These are phyloP conservation scores for Neoascia interrupta DNA, from an alignment of 2,888 invertebrate species.

Conservation along the genomic window DNA sequence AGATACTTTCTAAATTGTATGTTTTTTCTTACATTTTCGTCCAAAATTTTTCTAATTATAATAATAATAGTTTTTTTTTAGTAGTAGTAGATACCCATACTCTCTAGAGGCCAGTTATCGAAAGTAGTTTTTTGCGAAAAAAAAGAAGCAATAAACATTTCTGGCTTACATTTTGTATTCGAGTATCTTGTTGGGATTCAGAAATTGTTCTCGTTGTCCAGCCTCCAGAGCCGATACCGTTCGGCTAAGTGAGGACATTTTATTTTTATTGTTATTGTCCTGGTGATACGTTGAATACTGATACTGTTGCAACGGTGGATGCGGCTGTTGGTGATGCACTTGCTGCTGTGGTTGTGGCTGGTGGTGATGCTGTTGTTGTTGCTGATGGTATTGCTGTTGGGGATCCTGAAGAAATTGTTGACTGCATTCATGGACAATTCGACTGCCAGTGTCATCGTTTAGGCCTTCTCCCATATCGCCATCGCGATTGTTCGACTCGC, in stretches of 20 bases:
- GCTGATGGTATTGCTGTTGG: slow-evolving; percentile 70
- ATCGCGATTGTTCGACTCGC: slow-evolving; percentile 78
- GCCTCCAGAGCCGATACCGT: slow-evolving; percentile 79
- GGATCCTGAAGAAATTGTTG: slow-evolving; percentile 77
- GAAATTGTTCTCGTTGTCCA: slow-evolving; percentile 79
- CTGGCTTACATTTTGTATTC: slow-evolving; percentile 80
- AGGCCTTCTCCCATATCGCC: slow-evolving; percentile 78
- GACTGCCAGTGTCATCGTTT: slow-evolving; percentile 77
- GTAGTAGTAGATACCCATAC: slow-evolving; percentile 17
- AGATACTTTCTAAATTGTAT: too few species aligned
- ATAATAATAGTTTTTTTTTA: slow-evolving; percentile 16
- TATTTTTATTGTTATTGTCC: slow-evolving; percentile 73
- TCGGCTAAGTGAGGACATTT: slow-evolving; percentile 76
- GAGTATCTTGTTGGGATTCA: slow-evolving; percentile 79
- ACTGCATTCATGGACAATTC: slow-evolving; percentile 75
- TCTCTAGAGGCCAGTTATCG: slow-evolving; percentile 15
- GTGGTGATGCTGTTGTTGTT: slow-evolving; percentile 50
- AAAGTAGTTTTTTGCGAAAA: not conserved
- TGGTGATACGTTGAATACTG: slow-evolving; percentile 67
- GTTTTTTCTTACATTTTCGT: not conserved
- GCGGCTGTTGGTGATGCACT: slow-evolving; percentile 53
- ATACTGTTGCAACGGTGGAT: slow-evolving; percentile 70
- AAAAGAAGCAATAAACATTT: not conserved
- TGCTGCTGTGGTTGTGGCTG: slow-evolving; percentile 45
- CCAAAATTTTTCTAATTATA: slow-evolving; percentile 2